A percentile compares a stretch with the other conserved stretches of the same genome.
phyloP scores from a whole-genome alignment of 2,113 vertebrate genomes.

The Otocyon megalotis region DNA sequence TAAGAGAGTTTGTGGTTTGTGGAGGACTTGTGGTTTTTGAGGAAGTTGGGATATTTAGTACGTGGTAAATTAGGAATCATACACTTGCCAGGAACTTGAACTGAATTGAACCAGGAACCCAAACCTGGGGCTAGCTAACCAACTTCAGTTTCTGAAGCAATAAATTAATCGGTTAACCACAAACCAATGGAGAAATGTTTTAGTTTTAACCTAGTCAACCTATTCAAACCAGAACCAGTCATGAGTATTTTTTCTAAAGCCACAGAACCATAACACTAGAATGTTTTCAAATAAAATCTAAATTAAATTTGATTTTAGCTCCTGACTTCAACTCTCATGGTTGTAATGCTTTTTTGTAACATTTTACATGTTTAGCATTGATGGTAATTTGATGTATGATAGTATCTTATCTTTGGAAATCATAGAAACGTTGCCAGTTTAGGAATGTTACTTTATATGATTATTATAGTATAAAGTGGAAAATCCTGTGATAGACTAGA shows the following conservation, averaged over 20 bases:
- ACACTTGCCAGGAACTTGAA: neutral
- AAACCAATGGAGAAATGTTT: conserved; percentile 11
- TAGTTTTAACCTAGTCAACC: neutral
- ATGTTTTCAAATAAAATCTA: neutral
- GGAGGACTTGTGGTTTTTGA: neutral
- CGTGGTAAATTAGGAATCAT: neutral
- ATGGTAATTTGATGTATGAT: neutral
- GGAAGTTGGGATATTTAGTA: neutral
- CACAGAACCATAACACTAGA: neutral
- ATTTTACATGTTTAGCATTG: neutral
- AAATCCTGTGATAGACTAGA: neutral
- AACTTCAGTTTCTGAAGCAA: neutral
- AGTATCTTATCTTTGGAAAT: neutral
- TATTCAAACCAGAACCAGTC: neutral
- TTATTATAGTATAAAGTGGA: neutral
- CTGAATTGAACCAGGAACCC: neutral
- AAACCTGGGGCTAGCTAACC: neutral
- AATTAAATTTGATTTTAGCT: neutral
- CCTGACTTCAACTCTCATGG: neutral
- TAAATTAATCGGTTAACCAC: neutral
- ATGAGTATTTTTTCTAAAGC: neutral
- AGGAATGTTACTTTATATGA: neutral
- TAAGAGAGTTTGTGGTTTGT: neutral
- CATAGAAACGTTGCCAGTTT: neutral
- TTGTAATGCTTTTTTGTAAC: neutral